Base-by-base conservation (phyloP, 2,888 invertebrate genomes). In the Danaus chrysippus region DNA sequence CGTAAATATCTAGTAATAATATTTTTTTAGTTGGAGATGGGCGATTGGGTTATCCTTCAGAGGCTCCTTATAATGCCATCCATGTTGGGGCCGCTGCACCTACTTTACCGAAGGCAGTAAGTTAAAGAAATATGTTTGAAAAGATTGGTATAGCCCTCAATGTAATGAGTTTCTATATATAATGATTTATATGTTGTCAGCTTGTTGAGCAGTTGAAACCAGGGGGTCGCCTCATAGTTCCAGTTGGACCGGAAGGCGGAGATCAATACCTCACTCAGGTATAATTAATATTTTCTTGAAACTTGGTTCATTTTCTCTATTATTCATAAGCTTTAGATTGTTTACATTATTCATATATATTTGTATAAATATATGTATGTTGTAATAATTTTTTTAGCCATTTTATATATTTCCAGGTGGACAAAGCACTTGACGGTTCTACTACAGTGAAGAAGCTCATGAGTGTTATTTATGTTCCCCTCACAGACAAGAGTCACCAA, bases 381-480 rank as follows among this genome's bases (percentile, higher is more conserved):
- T 34, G 23, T 34, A 34, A 34, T 3, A 34, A 34, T 34, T 43
- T 11, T 43, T 43, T 49, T 10, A 17, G 15, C 17, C 15, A 46
- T n/a, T 15, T 46, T 11, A 15, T 61, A 17, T 62, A 53, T 58
- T 70, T 79, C 6, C 92, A 97, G 93, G 95, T 99, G 62, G 99
- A 99, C 84, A 99, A 99, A 86, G 92, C 93, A 43, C 80, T 86
- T 1, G 95, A 97, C 79, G 99, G 99, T 9, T 91, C 93, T 42
- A 93, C 98, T 5, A 92, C 92, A 19, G 92, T 94, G 65, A 95
- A 94, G 71, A 93, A 94, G 52, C 91, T 99, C 10, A 98, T 99
- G 96, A 97, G 97, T 52, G 99, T 99, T 11, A 96, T 98, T 72
- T 99, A 98, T 82, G 99, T 99, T 43, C 99, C 99, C 0, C 92